Conservation (phyloP, 1,140 invertebrate genomes). For the Ridgeia piscesae region DNA sequence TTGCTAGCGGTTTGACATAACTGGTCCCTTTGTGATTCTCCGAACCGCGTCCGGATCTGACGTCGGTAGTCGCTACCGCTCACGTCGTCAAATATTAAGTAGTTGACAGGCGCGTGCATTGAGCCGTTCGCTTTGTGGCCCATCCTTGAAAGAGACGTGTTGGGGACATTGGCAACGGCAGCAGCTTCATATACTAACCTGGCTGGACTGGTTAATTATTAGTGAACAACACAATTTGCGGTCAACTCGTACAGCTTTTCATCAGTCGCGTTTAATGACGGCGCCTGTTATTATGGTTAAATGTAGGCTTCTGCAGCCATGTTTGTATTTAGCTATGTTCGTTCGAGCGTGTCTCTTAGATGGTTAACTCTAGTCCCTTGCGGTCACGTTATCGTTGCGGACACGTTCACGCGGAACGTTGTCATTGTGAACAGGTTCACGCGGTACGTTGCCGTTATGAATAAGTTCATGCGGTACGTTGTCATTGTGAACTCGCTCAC, state of each 20-base stretch:
- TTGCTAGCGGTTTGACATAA: background rate
- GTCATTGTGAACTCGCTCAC: too few relatives aligned
- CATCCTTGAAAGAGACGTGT: background rate
- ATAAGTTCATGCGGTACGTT: too few relatives aligned
- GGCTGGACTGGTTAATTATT: background rate
- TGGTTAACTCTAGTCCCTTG: too few relatives aligned
- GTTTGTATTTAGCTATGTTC: too few relatives aligned
- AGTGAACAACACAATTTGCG: background rate
- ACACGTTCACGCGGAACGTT: too few relatives aligned
- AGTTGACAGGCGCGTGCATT: background rate
- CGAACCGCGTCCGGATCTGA: too few relatives aligned
- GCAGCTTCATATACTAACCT: background rate
- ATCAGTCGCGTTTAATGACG: background rate
- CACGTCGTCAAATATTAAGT: background rate
- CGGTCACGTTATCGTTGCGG: too few relatives aligned
- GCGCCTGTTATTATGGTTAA: background rate
- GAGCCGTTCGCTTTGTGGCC: background rate
- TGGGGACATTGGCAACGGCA: background rate
- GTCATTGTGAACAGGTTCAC: too few relatives aligned
- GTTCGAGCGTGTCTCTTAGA: too few relatives aligned
- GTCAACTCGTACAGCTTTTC: background rate
- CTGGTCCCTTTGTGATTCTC: background rate
- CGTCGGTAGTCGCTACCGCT: too few relatives aligned
- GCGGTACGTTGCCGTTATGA: too few relatives aligned
- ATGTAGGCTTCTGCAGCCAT: too few relatives aligned